Evolutionary conservation across 2,888 invertebrate genomes (phyloP), one percentile per base, ranked within the genome.

Genomic region (Colletes collaris): DNA sequence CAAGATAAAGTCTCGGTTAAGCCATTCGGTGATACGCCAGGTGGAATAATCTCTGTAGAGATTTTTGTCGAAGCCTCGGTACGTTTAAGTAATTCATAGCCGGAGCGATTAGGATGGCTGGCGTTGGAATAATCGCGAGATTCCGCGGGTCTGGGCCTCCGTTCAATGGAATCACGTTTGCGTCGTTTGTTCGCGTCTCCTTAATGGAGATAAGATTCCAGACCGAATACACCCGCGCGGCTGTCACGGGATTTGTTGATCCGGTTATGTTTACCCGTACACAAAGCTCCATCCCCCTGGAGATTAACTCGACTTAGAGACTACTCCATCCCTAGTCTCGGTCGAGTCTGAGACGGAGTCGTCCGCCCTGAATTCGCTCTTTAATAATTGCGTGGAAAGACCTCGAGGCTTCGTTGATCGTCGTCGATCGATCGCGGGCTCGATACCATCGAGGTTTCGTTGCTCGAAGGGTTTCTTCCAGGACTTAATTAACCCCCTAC

Each of bases 141-240:
- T 67, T 67, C 64, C 52, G 37, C 64, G 68, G 49, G 27, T 40
- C 13, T 56, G 40, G 11, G 11, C 10, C 53, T 35, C 8, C 8
- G 40, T 65, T 70, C 65, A 76, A 82, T 82, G 72, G 68, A 79
- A 73, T 82, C 76, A 76, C 76, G 81, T 73, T 55, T 63, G 58
- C 71, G 60, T 81, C 76, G 81, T 82, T 81, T 76, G 73, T 82
- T 81, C 72, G 68, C 40, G 71, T 75, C 75, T 67, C 55, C 68
- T 73, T 82, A 82, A 82, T 81, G 76, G 72, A 82, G 81, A 81
- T 82, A 82, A 82, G 81, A 82, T 81, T 76, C 66, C 76, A 8
- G 49, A 65, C 55, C 37, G 53, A 65, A 58, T 62, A 52, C 72
- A 44, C 35, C 58, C 56, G 58, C 53, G 52, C 37, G 63, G 49